Conservation (phyloP, 1,140 invertebrate species). For the Nasonia giraulti region DNA sequence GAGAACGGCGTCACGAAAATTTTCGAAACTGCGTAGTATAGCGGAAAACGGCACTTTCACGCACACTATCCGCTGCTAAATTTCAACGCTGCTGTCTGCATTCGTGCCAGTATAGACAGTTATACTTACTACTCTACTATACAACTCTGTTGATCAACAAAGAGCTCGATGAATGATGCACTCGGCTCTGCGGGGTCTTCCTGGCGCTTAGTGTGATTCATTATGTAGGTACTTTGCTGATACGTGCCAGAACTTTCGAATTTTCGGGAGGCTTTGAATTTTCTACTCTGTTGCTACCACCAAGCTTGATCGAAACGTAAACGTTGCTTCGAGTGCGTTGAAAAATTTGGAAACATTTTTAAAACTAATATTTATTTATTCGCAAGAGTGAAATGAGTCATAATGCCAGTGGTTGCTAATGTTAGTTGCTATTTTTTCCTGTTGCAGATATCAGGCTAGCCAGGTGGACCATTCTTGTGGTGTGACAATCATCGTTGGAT, state of each 20-base stretch:
- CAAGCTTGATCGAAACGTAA: too few species aligned
- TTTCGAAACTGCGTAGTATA: too few species aligned
- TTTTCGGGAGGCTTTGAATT: not conserved
- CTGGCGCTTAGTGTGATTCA: not conserved
- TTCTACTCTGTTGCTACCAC: not conserved
- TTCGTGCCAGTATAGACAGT: too few species aligned
- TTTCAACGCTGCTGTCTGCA: too few species aligned
- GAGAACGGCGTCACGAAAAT: too few species aligned
- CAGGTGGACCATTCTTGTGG: slow-evolving; percentile 73
- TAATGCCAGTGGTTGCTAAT: not conserved
- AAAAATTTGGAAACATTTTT: too few species aligned
- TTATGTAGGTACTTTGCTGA: not conserved
- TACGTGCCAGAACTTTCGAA: not conserved
- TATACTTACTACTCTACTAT: not conserved
- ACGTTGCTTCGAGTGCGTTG: too few species aligned
- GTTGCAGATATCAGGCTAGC: slow-evolving; percentile 73
- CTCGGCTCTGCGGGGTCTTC: not conserved
- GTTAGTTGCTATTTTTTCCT: slow-evolving; percentile 23
- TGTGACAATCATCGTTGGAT: slow-evolving; percentile 64
- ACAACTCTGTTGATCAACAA: not conserved
- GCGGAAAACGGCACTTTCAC: too few species aligned
- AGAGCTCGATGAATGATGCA: not conserved
- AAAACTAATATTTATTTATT: too few species aligned
- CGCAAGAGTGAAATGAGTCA: too few species aligned
- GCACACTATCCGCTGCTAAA: too few species aligned